Conservation (phyloP, 2,113 vertebrate species). For the Cryptomyrus ogoouensis region DNA sequence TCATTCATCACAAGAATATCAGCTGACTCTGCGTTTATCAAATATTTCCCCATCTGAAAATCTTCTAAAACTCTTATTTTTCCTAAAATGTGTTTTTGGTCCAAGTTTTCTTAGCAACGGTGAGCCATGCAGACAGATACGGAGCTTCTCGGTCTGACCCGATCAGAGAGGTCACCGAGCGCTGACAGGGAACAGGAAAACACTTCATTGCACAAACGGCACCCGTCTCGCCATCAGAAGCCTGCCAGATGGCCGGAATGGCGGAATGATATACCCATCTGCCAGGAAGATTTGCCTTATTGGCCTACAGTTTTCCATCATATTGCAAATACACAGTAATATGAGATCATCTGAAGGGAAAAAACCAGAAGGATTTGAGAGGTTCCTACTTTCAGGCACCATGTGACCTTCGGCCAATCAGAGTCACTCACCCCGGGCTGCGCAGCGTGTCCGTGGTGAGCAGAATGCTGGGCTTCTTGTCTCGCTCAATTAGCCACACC, state of each 20-base stretch:
- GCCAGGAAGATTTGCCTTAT: background rate
- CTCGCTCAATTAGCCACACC: slow-evolving; percentile 67
- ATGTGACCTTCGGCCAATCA: background rate
- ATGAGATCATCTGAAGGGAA: background rate
- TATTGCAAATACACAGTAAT: background rate
- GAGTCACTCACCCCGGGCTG: slow-evolving; percentile 60
- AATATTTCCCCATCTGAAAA: background rate
- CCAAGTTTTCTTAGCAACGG: background rate
- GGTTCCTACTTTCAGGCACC: background rate
- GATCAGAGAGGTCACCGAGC: background rate
- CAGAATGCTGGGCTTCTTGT: slow-evolving; percentile 53
- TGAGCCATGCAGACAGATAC: background rate
- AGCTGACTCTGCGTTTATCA: background rate
- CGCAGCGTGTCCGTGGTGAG: slow-evolving; percentile 57
- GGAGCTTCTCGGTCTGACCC: background rate
- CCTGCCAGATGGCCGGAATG: background rate
- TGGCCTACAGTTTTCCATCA: background rate
- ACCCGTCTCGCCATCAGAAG: background rate
- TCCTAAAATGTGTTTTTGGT: background rate
- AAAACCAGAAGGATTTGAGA: background rate
- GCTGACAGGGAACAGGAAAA: background rate
- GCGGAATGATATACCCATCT: background rate
- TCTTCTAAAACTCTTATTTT: background rate
- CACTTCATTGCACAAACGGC: background rate
- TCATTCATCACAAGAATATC: background rate